Percentiles rank a stretch among this genome's conserved stretches.
phyloP scores from a whole-genome alignment of 1,140 invertebrate genomes.

The Pachyrhynchus sulphureomaculatus region DNA sequence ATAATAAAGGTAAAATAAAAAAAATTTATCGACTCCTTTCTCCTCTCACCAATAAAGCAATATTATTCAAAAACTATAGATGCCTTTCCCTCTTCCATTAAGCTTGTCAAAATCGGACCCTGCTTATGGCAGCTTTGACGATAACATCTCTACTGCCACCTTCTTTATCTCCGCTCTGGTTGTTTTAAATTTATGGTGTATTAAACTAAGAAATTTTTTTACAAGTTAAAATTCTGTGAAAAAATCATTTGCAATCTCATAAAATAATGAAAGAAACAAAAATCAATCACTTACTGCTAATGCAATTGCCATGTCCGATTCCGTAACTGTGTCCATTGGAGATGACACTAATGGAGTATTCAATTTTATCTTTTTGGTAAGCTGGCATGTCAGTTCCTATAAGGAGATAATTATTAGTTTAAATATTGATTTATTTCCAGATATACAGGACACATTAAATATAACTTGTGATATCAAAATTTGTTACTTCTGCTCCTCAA shows the following conservation, averaged over 20 bases:
- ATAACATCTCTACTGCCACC: no score
- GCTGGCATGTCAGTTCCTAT: conserved; percentile 67
- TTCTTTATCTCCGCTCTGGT: no score
- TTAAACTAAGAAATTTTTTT: background rate
- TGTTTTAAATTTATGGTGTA: background rate
- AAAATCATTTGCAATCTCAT: background rate
- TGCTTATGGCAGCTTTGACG: no score
- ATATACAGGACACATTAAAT: no score
- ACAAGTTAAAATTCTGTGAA: background rate
- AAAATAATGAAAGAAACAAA: background rate
- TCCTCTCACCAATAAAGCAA: background rate
- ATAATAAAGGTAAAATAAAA: no score
- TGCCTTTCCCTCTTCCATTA: background rate
- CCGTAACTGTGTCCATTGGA: conserved; percentile 88
- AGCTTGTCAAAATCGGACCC: no score
- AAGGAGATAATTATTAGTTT: conserved; percentile 55
- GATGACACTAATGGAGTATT: conserved; percentile 74
- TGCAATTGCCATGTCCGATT: conserved; percentile 99
- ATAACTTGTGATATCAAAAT: no score
- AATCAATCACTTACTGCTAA: conserved; percentile 68
- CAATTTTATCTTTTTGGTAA: conserved; percentile 89
- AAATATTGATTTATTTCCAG: no score
- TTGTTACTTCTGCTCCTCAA: no score
- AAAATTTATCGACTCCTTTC: no score
- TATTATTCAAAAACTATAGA: background rate